Evolutionary conservation across 2,113 vertebrate genomes (phyloP), one percentile per base, ranked within the genome.

Genomic region (Brienomyrus brachyistius): DNA sequence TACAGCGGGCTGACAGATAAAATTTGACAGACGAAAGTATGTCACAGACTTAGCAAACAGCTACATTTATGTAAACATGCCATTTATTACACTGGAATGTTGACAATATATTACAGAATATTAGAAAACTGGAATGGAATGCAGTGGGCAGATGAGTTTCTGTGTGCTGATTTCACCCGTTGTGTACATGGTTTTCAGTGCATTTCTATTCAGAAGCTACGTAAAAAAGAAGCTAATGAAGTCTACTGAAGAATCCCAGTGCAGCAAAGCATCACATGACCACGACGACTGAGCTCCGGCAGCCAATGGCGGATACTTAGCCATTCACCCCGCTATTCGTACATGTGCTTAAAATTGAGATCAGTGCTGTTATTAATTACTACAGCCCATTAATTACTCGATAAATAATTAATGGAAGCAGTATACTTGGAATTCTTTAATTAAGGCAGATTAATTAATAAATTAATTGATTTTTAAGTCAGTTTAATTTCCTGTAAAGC

Each of bases 381-480:
- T 95, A 96, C 93, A 92, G 89, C 91, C 92, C 92, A 94, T 95
- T 96, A 96, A 96, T 96, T 95, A 96, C 91, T 92, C 91, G 93
- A 95, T 94, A 94, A 95, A 95, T 96, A 95, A 95, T 95, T 94
- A 93, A 91, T 94, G 92, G 91, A 59, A 93, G 94, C 95, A 92
- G 92, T 93, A 94, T 94, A 93, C 92, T 92, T 83, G 90, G 92
- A 93, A 95, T 93, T 90, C 91, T 93, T 93, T 96, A 94, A 96
- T 96, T 96, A 96, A 96, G 94, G 90, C 92, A 92, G 88, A 92
- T 94, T 95, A 96, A 96, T 95, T 95, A 95, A 94, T 95, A 94
- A 89, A 95, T 95, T 95, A 96, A 96, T 96, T 95, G 95, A 95
- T 95, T 95, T 90, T 95, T 95, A 95, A 94, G 95, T 94, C 95